Evolutionary conservation across 2,888 invertebrate species (phyloP).

Genomic region (Ormia ochracea): DNA sequence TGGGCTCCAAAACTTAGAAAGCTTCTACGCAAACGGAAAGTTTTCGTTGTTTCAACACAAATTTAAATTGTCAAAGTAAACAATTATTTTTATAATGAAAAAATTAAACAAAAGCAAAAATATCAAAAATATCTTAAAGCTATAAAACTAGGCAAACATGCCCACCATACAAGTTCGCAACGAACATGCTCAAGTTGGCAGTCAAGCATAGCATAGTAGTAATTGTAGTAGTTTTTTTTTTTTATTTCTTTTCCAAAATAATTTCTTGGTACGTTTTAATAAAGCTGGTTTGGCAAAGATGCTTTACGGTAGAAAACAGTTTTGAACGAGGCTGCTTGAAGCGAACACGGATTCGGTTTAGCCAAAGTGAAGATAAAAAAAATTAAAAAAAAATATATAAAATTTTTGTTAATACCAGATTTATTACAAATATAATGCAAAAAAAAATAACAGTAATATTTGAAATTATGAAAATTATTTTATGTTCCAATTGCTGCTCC

Average conservation of each 20-base stretch:
- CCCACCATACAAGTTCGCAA: slow-evolving; percentile 1
- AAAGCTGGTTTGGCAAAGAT: slow-evolving; percentile 43
- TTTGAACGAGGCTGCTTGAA: slow-evolving; percentile 51
- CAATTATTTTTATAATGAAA: too few species aligned
- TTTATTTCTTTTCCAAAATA: neutral
- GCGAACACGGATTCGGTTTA: slow-evolving; percentile 39
- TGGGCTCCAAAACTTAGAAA: too few species aligned
- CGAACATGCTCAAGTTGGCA: slow-evolving; percentile 35
- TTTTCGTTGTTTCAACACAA: too few species aligned
- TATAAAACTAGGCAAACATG: slow-evolving; percentile 21
- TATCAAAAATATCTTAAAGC: slow-evolving; percentile 59
- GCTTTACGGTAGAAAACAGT: slow-evolving; percentile 45
- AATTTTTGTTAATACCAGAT: neutral
- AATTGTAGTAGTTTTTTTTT: neutral
- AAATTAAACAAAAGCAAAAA: too few species aligned
- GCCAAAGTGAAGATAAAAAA: neutral
- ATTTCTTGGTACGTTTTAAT: neutral
- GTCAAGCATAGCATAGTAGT: neutral
- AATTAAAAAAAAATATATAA: neutral
- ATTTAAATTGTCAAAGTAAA: too few species aligned
- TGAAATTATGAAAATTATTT: neutral
- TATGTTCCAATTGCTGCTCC: neutral
- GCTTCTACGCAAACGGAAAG: too few species aligned
- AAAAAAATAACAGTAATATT: neutral
- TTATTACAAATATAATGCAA: neutral